Percentiles rank a stretch among this genome's conserved stretches.
Conservation (phyloP, 2,888 invertebrate species). For the Oxytorus armatus region DNA sequence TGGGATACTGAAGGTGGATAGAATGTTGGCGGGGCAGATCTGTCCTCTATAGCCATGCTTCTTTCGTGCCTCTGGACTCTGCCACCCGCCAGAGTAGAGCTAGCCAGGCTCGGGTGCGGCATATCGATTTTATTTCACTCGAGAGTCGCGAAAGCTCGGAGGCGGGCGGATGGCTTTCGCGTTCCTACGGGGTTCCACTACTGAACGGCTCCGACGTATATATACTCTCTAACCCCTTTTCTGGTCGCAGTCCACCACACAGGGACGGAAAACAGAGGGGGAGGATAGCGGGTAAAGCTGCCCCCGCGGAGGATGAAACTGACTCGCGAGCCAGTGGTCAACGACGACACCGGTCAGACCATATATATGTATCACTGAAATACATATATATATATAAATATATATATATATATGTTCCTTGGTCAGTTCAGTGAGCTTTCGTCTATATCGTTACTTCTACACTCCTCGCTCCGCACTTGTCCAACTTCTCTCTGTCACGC, state of each 20-base stretch:
- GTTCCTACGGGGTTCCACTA: constrained; percentile 50
- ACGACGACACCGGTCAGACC: constrained; percentile 52
- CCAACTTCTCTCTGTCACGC: constrained; percentile 27
- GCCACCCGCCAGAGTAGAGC: constrained; percentile 37
- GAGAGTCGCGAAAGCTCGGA: constrained; percentile 69
- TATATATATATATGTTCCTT: constrained; percentile 28
- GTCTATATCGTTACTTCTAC: constrained; percentile 40
- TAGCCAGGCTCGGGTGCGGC: constrained; percentile 75
- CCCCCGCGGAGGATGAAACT: constrained; percentile 57
- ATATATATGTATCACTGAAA: background rate
- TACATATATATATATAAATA: constrained; percentile 6
- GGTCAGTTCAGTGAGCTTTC: constrained; percentile 49
- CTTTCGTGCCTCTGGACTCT: constrained; percentile 36
- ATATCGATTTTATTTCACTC: constrained; percentile 83
- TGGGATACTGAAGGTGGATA: constrained; percentile 72
- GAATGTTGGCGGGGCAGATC: constrained; percentile 55
- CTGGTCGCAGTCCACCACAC: constrained; percentile 50
- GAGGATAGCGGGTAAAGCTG: constrained; percentile 4
- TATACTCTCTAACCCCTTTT: constrained; percentile 41
- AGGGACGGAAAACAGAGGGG: constrained; percentile 6
- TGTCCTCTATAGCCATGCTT: constrained; percentile 49
- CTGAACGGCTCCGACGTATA: constrained; percentile 32
- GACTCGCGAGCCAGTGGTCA: constrained; percentile 61
- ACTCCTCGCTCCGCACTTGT: constrained; percentile 45
- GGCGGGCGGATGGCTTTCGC: constrained; percentile 60